Evolutionary conservation across 2,888 invertebrate genomes (phyloP).

Genomic region (Mycogona germanica): DNA sequence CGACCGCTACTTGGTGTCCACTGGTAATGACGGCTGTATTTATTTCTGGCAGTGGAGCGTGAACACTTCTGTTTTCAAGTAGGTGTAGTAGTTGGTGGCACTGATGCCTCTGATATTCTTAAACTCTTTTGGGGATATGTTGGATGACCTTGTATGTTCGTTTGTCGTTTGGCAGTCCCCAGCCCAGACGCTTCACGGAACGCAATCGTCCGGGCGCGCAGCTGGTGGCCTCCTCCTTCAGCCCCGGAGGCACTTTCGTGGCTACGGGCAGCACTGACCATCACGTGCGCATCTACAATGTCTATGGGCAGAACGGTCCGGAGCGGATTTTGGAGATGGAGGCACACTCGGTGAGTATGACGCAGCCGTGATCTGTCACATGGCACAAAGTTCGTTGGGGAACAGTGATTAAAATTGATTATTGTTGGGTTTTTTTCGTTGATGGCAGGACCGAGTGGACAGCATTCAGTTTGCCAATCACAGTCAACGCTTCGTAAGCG

Average conservation of each 20-base stretch:
- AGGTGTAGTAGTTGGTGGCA: slow-evolving; percentile 30
- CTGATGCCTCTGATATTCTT: slow-evolving; percentile 11
- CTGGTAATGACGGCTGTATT: slow-evolving; percentile 91
- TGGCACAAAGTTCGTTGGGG: not conserved
- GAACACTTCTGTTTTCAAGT: slow-evolving; percentile 51
- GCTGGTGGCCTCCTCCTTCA: slow-evolving; percentile 88
- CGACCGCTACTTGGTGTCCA: slow-evolving; percentile 76
- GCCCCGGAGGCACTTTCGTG: slow-evolving; percentile 75
- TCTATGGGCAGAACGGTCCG: slow-evolving; percentile 61
- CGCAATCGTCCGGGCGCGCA: slow-evolving; percentile 86
- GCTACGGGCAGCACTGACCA: slow-evolving; percentile 93
- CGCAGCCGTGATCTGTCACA: not conserved
- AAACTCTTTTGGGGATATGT: slow-evolving; percentile 7
- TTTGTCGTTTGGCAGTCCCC: slow-evolving; percentile 46
- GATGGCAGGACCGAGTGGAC: slow-evolving; percentile 67
- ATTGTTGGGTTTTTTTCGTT: slow-evolving; percentile 9
- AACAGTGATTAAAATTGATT: not conserved
- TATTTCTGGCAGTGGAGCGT: slow-evolving; percentile 76
- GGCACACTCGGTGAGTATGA: slow-evolving; percentile 47
- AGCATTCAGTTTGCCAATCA: slow-evolving; percentile 89
- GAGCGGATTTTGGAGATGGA: slow-evolving; percentile 61
- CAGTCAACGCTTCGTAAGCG: slow-evolving; percentile 79
- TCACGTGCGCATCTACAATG: slow-evolving; percentile 76
- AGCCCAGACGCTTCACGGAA: slow-evolving; percentile 84
- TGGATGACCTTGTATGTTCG: not conserved